A percentile compares a stretch with the other conserved stretches of the same genome.
phyloP scores from a whole-genome alignment of 1,140 invertebrate genomes.

The Drosophila elegans region DNA sequence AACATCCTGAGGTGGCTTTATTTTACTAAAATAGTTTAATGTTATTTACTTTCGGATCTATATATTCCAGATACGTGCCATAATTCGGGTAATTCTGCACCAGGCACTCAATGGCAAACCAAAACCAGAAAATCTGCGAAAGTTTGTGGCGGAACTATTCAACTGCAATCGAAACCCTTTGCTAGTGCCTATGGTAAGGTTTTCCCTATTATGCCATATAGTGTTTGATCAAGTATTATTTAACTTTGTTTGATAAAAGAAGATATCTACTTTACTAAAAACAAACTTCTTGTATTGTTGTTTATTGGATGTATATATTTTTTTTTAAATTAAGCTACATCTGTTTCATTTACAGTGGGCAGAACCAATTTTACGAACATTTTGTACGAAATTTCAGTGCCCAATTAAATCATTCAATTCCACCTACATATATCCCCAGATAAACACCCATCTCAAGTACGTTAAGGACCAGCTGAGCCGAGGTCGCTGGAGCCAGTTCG shows the following conservation, averaged over 20 bases:
- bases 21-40: too few species aligned
- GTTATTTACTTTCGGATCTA: not conserved
- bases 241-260: too few species aligned
- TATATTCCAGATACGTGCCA: constrained; percentile 56
- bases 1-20: constrained; percentile 59
- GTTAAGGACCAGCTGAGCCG: constrained; percentile 60
- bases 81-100: constrained; percentile 62
- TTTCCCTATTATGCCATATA: not conserved
- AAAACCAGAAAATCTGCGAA: constrained; percentile 24
- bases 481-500: constrained; percentile 68
- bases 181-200: constrained; percentile 54
- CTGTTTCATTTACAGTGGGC: too few species aligned
- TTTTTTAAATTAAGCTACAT: too few species aligned
- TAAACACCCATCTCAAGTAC: constrained; percentile 65
- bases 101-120: constrained; percentile 59
- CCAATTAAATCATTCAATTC: too few species aligned
- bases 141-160: constrained; percentile 57
- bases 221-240: too few species aligned
- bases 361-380: too few species aligned
- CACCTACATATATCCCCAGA: constrained; percentile 22
- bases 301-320: too few species aligned
- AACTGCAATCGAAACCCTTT: constrained; percentile 52
- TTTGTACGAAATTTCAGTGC: too few species aligned
- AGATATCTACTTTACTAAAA: too few species aligned
- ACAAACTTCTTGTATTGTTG: too few species aligned